Conservation (phyloP, 2,113 vertebrate species). For the Protomyctophum bolini region DNA sequence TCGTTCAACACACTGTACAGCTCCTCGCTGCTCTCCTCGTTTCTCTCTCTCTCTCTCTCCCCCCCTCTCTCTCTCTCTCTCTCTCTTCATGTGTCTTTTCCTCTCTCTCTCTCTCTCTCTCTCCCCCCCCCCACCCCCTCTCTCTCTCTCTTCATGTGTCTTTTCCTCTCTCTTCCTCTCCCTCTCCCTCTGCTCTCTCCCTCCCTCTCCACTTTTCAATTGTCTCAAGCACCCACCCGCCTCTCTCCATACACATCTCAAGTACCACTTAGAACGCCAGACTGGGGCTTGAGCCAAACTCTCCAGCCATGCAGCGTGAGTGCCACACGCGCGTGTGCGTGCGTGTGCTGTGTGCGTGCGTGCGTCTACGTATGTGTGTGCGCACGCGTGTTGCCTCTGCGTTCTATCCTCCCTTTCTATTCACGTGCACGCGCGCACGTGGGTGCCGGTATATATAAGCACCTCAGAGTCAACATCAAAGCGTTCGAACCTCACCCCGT, state of each 20-base stretch:
- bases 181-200: slow-evolving; percentile 20
- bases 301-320: slow-evolving; percentile 48
- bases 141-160: neutral
- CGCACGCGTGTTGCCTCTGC: slow-evolving; percentile 3
- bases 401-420: neutral
- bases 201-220: slow-evolving; percentile 49
- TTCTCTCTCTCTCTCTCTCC: slow-evolving; percentile 24
- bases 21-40: slow-evolving; percentile 4
- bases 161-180: neutral
- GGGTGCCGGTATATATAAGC: too few species aligned
- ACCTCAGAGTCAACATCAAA: slow-evolving; percentile 38
- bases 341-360: slow-evolving; percentile 15
- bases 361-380: neutral
- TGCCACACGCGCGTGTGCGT: slow-evolving; percentile 32
- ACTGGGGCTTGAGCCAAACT: slow-evolving; percentile 59
- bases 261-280: slow-evolving; percentile 69
- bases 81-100: slow-evolving; percentile 46
- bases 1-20: neutral
- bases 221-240: slow-evolving; percentile 66
- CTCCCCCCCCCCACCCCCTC: slow-evolving; percentile 52
- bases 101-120: slow-evolving; percentile 43
- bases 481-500: slow-evolving; percentile 3
- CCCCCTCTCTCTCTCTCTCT: slow-evolving; percentile 42
- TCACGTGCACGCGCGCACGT: too few species aligned
- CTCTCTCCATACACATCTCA: slow-evolving; percentile 59